These are phyloP conservation scores for Vulpes vulpes DNA, from an alignment of 2,113 vertebrate species.

Conservation along the genomic window DNA sequence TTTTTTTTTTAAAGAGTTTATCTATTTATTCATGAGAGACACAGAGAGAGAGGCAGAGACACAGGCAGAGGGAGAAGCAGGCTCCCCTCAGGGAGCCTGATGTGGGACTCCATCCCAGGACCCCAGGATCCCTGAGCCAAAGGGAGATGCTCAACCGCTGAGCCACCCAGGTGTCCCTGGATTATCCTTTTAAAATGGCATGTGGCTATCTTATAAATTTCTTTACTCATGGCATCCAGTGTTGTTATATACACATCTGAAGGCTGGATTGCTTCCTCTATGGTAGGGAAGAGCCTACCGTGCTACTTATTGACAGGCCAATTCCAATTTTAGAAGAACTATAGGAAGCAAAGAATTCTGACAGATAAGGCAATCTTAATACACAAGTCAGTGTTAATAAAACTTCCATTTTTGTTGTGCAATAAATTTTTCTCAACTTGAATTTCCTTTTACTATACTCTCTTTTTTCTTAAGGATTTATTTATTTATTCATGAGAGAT, in stretches of 20 bases:
- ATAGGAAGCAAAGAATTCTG: not conserved
- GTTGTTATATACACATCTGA: not conserved
- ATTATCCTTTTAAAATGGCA: not conserved
- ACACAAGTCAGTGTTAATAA: not conserved
- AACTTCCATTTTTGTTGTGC: not conserved
- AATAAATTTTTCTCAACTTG: not conserved
- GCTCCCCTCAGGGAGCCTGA: too few species aligned
- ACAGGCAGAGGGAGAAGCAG: too few species aligned
- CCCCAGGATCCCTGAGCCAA: too few species aligned
- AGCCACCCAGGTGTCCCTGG: not conserved
- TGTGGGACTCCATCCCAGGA: too few species aligned
- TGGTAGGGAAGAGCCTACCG: not conserved
- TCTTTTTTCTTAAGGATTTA: not conserved
- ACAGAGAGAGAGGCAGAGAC: not conserved
- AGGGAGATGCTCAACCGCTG: too few species aligned
- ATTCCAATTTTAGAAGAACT: not conserved
- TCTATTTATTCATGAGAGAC: not conserved
- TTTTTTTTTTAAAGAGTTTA: too few species aligned
- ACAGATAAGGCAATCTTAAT: not conserved
- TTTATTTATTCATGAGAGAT: too few species aligned
- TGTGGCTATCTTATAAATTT: not conserved
- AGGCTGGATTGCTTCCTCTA: not conserved
- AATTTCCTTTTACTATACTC: not conserved
- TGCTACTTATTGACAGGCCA: not conserved
- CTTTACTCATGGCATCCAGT: not conserved